Evolutionary conservation across 2,797 vertebrate species (phyloP), one percentile per base, ranked within the genome.

Genomic region (Helarctos malayanus): DNA sequence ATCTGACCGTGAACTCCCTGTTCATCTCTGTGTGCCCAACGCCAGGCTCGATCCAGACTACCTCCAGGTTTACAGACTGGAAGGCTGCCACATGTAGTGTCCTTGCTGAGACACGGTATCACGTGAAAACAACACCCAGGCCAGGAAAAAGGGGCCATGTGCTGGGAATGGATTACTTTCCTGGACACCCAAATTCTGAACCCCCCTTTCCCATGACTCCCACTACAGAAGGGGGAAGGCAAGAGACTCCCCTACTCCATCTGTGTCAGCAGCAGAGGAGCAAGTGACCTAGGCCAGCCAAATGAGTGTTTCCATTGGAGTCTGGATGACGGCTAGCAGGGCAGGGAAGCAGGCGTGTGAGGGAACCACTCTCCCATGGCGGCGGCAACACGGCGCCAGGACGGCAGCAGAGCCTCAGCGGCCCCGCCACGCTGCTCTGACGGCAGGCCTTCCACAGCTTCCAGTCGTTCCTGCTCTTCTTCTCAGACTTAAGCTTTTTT

Each of bases 1-100:
- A 5, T 8, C 27, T 12, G 16, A 18, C 23, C 9, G 10, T 2
- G 61, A 57, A 3, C 5, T 7, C 15, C 16, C 21, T 1, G 2
- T 52, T 45, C 59, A 25, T 9, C n/a, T 65, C 75, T 5, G 29
- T 27, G 54, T 13, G 61, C 61, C 54, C 2, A 15, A 49, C 68
- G 49, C 45, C 80, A 59, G 49, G 69, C 57, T 49, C 1, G 1
- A 8, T 23, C 29, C 61, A 25, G n/a, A 61, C 45, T 21, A 10
- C 41, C 41, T 68, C 9, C n/a, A n/a, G 29, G 52, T 69, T 45
- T 38, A 49, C 2, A 4, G 29, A 47, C 19, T 35, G n/a, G 38
- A 47, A 7, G 2, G n/a, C 3, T 38, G 49, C 52, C 52, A 82
- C 35, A 59, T 9, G 3, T 15, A 32, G 47, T 57, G 21, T 54